Base-by-base conservation (phyloP, 2,113 vertebrate species). In the Orycteropus afer region DNA sequence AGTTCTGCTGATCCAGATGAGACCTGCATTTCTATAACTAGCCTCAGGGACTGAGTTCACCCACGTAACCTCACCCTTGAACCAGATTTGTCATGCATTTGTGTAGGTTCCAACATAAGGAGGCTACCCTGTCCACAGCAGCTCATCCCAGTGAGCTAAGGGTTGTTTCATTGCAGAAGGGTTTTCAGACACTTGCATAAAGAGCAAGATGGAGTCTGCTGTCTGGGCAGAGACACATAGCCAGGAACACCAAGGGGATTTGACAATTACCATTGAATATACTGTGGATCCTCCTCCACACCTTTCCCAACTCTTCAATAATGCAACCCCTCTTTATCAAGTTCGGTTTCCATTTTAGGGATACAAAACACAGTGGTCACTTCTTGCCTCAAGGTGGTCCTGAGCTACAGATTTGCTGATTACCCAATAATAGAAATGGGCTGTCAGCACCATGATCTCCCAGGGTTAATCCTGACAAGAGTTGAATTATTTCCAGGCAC, bases 381-480 rank as follows among this genome's bases (percentile, higher is more conserved):
- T 1, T 14, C 27, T 2, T 1, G 34, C 9, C 32, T 11, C 51
- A 0, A 1, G 23, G 22, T 29, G 13, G 2, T 22, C n/a, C 12
- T 29, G 80, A 22, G 10, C 5, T 34, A 25, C 29, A 27, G 10
- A 7, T 7, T 2, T 7, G 5, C 2, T 6, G 1, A 22, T 14
- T 55, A 65, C 6, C 2, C 22, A 6, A 0, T 17, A 23, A 3
- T 22, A 2, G 11, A 7, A 1, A 13, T 18, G 51, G 10, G 17
- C 27, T 63, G 55, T 5, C n/a, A 9, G 7, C 5, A 6, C 15
- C 1, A 0, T 10, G 22, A 17, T 5, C 29, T 5, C 34, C 18
- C 0, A 17, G 17, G 5, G 29, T 4, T 79, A 11, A 23, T 18
- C 22, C 7, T 47, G 10, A 12, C 7, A 5, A 34, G 13, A 18